Conservation (phyloP, 2,113 vertebrate species). For the Oncorhynchus clarkii region DNA sequence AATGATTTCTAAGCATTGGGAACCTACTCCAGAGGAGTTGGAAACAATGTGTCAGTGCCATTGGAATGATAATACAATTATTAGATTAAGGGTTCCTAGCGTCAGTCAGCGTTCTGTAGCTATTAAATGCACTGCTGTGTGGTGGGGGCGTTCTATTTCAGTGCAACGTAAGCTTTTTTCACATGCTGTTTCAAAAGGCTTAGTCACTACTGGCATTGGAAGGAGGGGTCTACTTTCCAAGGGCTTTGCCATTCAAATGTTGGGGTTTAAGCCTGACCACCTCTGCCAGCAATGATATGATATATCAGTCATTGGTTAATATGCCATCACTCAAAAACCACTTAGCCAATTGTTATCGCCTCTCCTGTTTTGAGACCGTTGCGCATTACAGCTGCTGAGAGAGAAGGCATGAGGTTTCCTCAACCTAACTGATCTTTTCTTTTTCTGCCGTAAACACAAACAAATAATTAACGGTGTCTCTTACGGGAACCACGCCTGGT, state of each 20-base stretch:
- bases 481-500: background rate
- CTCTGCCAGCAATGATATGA: no score
- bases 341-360: background rate
- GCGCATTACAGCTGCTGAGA: background rate
- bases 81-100: background rate
- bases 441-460: background rate
- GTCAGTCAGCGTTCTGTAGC: background rate
- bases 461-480: background rate
- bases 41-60: background rate
- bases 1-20: background rate
- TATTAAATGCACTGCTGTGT: background rate
- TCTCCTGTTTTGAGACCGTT: background rate
- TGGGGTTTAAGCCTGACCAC: no score
- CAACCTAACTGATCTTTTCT: background rate
- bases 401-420: background rate
- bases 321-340: background rate
- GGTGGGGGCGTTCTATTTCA: background rate
- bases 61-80: background rate
- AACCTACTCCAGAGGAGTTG: background rate
- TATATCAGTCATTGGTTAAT: background rate
- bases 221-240: background rate
- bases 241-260: no score
- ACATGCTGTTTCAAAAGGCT: background rate
- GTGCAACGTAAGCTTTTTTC: background rate
- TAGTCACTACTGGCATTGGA: slow-evolving; percentile 7